phyloP scores from a whole-genome alignment of 2,888 invertebrate species.

The Brachycybe producta region DNA sequence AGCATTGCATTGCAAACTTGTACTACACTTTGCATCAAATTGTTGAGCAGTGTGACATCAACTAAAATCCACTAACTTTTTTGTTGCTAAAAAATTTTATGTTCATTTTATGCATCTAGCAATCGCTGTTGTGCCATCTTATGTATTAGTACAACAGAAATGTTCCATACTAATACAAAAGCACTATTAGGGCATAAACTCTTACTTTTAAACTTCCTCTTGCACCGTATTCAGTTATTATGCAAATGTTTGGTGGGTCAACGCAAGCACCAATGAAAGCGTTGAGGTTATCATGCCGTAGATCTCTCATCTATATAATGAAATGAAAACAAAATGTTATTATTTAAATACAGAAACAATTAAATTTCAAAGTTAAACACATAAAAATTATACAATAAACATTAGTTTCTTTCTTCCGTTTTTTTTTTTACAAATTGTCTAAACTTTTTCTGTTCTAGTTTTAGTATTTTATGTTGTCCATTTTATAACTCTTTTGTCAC shows the following conservation, averaged over 20 bases:
- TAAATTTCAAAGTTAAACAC: background rate
- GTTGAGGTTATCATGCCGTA: constrained; percentile 42
- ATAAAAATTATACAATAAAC: background rate
- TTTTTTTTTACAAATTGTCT: no score
- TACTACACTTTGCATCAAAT: no score
- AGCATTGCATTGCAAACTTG: no score
- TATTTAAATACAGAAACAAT: background rate
- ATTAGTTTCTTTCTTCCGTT: background rate
- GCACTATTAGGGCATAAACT: background rate
- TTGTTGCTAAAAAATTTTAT: no score
- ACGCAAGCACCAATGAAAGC: constrained; percentile 41
- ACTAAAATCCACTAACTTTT: no score
- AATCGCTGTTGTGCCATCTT: no score
- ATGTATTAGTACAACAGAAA: background rate
- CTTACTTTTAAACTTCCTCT: constrained; percentile 40
- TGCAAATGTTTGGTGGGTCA: constrained; percentile 37
- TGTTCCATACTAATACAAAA: background rate
- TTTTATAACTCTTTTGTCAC: no score
- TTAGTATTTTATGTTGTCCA: no score
- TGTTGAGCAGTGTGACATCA: no score
- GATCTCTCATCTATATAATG: constrained; percentile 36
- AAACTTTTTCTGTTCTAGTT: no score
- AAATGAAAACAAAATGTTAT: constrained; percentile 7
- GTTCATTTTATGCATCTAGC: background rate
- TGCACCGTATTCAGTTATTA: constrained; percentile 41